These are phyloP conservation scores for Cheilosia variabilis DNA, from an alignment of 2,888 invertebrate species.

Conservation along the genomic window DNA sequence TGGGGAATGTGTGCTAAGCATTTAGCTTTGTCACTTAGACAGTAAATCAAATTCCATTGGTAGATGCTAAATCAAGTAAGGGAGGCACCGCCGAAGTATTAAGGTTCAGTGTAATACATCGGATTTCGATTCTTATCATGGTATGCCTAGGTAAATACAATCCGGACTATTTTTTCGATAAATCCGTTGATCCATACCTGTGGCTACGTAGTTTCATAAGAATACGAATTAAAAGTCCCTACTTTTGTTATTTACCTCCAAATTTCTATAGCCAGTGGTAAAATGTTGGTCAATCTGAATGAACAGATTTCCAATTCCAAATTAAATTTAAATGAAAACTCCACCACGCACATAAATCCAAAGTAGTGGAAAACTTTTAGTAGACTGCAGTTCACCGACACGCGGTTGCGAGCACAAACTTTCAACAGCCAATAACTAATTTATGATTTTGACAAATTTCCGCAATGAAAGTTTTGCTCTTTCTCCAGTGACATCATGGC, in stretches of 20 bases:
- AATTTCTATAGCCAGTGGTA: not conserved
- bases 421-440: slow-evolving; percentile 64
- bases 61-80: no score
- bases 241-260: not conserved
- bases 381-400: slow-evolving; percentile 35
- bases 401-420: slow-evolving; percentile 50
- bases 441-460: slow-evolving; percentile 71
- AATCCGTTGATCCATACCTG: no score
- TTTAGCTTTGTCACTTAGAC: slow-evolving; percentile 12
- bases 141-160: no score
- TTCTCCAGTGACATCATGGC: slow-evolving; percentile 23
- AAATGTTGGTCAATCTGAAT: slow-evolving; percentile 23
- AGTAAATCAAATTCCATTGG: not conserved
- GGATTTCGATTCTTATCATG: no score
- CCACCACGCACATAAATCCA: slow-evolving; percentile 7
- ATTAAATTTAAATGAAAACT: not conserved
- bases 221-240: no score
- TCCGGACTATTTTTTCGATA: no score
- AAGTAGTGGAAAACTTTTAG: slow-evolving; percentile 3
- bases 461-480: slow-evolving; percentile 37
- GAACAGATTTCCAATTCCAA: not conserved
- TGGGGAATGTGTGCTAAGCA: slow-evolving; percentile 13
- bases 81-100: no score
- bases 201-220: no score
- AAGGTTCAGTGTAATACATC: no score